Percentiles rank a stretch among this genome's conserved stretches.
phyloP scores from a whole-genome alignment of 2,797 vertebrate species.

The Eulemur rubriventer region DNA sequence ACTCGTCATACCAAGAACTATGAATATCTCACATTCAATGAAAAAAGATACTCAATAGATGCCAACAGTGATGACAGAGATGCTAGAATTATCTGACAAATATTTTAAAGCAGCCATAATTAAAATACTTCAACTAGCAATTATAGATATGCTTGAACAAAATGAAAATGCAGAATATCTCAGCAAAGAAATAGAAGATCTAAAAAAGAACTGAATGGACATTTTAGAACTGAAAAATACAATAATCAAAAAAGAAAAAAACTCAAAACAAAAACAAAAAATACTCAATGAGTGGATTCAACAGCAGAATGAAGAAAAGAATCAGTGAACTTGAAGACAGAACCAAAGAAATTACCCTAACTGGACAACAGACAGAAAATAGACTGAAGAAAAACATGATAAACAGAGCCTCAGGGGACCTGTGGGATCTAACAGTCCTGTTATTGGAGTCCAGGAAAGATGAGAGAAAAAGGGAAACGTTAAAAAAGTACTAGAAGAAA shows the following conservation, averaged over 20 bases:
- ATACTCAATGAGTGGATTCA: neutral
- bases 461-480: neutral
- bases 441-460: neutral
- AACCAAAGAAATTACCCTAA: neutral
- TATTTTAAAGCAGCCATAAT: constrained; percentile 16
- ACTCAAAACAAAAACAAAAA: neutral
- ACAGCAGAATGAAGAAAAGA: neutral
- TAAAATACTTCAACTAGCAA: neutral
- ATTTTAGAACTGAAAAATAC: constrained; percentile 18
- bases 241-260: neutral
- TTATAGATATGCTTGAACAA: constrained; percentile 5
- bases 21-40: neutral
- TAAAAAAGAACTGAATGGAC: neutral
- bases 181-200: neutral
- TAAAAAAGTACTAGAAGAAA: neutral
- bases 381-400: neutral
- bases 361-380: neutral
- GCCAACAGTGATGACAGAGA: neutral
- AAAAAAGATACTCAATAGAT: neutral
- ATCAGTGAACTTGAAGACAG: neutral
- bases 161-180: constrained; percentile 13
- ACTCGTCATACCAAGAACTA: constrained; percentile 16
- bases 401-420: neutral
- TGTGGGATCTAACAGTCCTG: neutral
- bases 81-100: neutral